phyloP scores from a whole-genome alignment of 2,888 invertebrate species.

The Drosophila atripex region DNA sequence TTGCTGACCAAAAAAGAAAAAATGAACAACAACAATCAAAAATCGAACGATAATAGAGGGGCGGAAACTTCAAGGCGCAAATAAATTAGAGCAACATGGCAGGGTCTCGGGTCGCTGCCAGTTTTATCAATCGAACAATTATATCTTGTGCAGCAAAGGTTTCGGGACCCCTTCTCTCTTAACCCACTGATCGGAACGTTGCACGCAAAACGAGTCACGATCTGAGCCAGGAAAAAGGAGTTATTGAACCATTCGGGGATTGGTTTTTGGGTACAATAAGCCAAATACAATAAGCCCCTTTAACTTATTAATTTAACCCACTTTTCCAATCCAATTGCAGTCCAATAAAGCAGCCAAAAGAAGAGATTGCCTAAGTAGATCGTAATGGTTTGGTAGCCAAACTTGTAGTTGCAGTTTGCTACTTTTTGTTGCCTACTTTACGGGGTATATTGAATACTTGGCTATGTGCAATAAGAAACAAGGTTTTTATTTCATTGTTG shows the following conservation, averaged over 20 bases:
- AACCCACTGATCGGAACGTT: slow-evolving; percentile 38
- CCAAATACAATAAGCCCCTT: slow-evolving; percentile 26
- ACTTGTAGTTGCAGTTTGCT: not conserved
- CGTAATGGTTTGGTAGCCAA: not conserved
- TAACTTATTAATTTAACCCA: slow-evolving; percentile 67
- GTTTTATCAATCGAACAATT: slow-evolving; percentile 71
- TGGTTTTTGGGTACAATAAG: slow-evolving; percentile 22
- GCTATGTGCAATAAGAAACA: not conserved
- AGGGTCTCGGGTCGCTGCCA: slow-evolving; percentile 37
- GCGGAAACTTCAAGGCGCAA: slow-evolving; percentile 62
- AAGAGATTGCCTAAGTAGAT: slow-evolving; percentile 40
- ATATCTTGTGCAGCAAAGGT: slow-evolving; percentile 55
- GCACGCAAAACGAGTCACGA: slow-evolving; percentile 74
- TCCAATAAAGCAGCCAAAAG: slow-evolving; percentile 38
- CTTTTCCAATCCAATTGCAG: slow-evolving; percentile 53
- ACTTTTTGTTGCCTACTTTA: not conserved
- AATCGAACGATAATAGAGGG: slow-evolving; percentile 35
- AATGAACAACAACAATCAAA: too few species aligned
- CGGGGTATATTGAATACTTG: not conserved
- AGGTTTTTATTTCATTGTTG: too few species aligned
- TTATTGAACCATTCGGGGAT: slow-evolving; percentile 13
- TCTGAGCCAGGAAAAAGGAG: slow-evolving; percentile 39
- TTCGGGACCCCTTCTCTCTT: slow-evolving; percentile 24
- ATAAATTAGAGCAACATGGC: slow-evolving; percentile 70
- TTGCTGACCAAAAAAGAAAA: slow-evolving; percentile 28